Base-by-base conservation (phyloP, 37 sponge, comb jelly and placozoan genomes). In the Ianthella basta region DNA sequence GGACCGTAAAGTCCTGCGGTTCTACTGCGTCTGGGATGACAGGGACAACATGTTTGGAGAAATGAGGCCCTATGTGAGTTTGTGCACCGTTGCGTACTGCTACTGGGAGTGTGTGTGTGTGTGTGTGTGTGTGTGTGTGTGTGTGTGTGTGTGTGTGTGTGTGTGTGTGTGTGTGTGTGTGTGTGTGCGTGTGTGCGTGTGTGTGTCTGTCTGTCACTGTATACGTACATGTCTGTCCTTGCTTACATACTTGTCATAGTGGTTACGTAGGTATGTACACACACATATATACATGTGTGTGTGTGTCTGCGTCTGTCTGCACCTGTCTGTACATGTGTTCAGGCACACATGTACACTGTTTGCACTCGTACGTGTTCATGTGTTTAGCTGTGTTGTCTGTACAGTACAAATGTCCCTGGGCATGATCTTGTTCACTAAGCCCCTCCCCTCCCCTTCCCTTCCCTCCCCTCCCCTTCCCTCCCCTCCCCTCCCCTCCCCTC, bases 11-110 rank as follows among this genome's bases (percentile, higher is more conserved):
- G 98, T 98, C 34, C 80, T 98, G 79, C 61, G 94, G 19, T 98
- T 98, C 94, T 91, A 89, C 80, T 92, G 92, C 39, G 91, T 98
- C 56, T 98, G 97, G 97, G 99, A 98, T 57, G 99, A 98, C 81
- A 86, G 99, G 39, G 94, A 96, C 86, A 93, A 79, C 77, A 95
- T 96, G 94, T 98, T 98, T 86, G 99, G 99, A 80, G 99, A 96
- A 64, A 93, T 96, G 90, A 86, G 90, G 40, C 92, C 93, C 32
- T 91, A 84, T 72, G 97, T 97, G 60, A 88, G 95, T 80, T 1
- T 32, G 53, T 32, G 25, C 16, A 25, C 30, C 13, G 41, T 35
- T 30, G 38, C 23, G 29, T n/a, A 23, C 23, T 24, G 25, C 25
- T 66, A 66, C 59, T 19, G 59, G 59, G 15, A 23, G 19, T 67